Evolutionary conservation across 1,140 invertebrate genomes (phyloP), one percentile per base, ranked within the genome.

Genomic region (Drosophila willistoni): DNA sequence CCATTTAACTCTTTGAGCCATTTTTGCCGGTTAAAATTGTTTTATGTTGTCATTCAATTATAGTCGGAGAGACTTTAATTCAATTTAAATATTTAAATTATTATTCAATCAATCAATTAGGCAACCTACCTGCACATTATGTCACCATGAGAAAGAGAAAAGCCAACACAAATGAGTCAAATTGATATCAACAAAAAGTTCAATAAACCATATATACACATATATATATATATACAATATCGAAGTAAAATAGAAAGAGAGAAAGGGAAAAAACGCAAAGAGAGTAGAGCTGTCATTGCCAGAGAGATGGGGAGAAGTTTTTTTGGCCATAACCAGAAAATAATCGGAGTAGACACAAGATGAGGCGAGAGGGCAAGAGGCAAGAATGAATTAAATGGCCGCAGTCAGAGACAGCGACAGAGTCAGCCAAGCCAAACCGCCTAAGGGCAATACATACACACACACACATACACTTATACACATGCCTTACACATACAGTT

Each of bases 21-120:
- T 22, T 51, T 51, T 51, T 22, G 44, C 17, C 12, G 4, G 12
- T 22, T 51, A 13, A 51, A 22, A 51, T 22, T 51, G 22, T 51
- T 9, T 51, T 22, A 17, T 22, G 17, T 14, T 51, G 44, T 22
- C 44, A 51, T 51, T 51, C 19, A 51, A 51, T 51, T 51, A 51
- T 22, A 19, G 7, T 7, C 17, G 17, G 29, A 29, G 6, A 29
- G 6, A 29, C 29, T 29, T 29, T 51, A 51, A 51, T 51, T 19
- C 44, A 51, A 51, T 51, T 51, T 51, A 19, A 51, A 51, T 51
- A 51, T 22, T 51, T 51, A 51, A 22, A 22, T 51, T 51, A 51
- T 51, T 51, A 51, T 22, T 17, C 44, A 51, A 51, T 51, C 44
- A 19, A 51, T 51, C 44, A 51, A 51, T 51, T 51, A 51, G 12